phyloP scores from a whole-genome alignment of 2,797 vertebrate species.

The Tachyglossus aculeatus region DNA sequence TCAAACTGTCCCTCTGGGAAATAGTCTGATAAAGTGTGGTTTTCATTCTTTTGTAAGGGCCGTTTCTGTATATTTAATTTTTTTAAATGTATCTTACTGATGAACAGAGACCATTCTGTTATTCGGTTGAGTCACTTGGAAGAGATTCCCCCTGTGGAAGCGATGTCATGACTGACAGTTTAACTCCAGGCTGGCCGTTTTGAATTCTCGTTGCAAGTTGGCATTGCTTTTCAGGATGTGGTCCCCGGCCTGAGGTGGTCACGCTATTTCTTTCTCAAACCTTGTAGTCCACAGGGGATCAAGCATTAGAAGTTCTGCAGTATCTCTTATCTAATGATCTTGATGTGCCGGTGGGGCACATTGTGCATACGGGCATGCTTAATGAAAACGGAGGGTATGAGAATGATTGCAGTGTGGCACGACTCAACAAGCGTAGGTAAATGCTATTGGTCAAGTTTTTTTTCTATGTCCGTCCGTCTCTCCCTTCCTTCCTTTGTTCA shows the following conservation, averaged over 20 bases:
- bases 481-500: neutral
- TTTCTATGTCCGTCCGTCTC: fast-evolving
- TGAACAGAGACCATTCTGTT: no score
- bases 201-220: neutral
- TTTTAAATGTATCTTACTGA: no score
- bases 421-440: conserved; percentile 94
- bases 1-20: no score
- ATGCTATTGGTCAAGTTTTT: neutral
- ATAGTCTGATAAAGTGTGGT: no score
- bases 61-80: no score
- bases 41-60: no score
- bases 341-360: conserved; percentile 94
- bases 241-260: neutral
- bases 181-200: neutral
- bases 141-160: neutral
- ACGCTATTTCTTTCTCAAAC: conserved; percentile 24
- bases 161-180: neutral
- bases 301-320: conserved; percentile 89
- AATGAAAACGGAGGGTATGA: conserved; percentile 93
- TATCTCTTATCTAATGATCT: conserved; percentile 94
- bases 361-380: conserved; percentile 97
- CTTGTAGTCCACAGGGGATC: conserved; percentile 84
- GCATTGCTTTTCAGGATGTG: neutral
- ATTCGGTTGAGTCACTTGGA: no score
- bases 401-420: conserved; percentile 96